Evolutionary conservation across 2,888 invertebrate genomes (phyloP), one percentile per base, ranked within the genome.

Genomic region (Orthonychiurus folsomi): DNA sequence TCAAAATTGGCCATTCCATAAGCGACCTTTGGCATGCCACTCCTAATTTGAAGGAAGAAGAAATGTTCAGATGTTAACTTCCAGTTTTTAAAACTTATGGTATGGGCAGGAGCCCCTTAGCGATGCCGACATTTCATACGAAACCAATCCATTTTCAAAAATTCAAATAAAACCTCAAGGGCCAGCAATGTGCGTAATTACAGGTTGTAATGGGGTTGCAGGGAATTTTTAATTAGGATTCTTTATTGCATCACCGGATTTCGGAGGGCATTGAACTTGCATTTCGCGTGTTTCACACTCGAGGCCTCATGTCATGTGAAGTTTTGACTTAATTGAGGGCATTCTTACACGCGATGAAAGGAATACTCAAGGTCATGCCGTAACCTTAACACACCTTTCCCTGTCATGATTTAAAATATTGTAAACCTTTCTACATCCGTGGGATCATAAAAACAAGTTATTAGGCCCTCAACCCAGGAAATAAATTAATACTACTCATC

Each of bases 1-100:
- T 72, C 72, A 55, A 72, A 72, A 63, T 71, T 72, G 2, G 72
- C 72, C 26, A 70, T 56, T 3, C 72, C 72, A 58, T 71, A 72
- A 3, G 69, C 65, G 25, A 72, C 68, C 50, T 71, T 72, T 2
- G 72, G 72, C 72, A 72, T 72, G n/a, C 72, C 72, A 62, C 69
- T 72, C 57, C 72, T 72, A 63, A 53, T n/a, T 52, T 52, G 5
- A 52, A n/a, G n/a, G n/a, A n/a, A n/a, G 48, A 47, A 47, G 9
- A 47, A 47, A 12, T 47, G 9, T 12, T 9, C 48, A 9, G 12
- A 47, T 47, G 48, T 47, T 15, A n/a, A n/a, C n/a, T n/a, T n/a
- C n/a, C n/a, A n/a, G n/a, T n/a, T n/a, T n/a, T n/a, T n/a, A n/a
- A n/a, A n/a, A n/a, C n/a, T n/a, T n/a, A n/a, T n/a, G n/a, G n/a